phyloP scores from a whole-genome alignment of 1,140 invertebrate species.

The Cotesia chilonis region DNA sequence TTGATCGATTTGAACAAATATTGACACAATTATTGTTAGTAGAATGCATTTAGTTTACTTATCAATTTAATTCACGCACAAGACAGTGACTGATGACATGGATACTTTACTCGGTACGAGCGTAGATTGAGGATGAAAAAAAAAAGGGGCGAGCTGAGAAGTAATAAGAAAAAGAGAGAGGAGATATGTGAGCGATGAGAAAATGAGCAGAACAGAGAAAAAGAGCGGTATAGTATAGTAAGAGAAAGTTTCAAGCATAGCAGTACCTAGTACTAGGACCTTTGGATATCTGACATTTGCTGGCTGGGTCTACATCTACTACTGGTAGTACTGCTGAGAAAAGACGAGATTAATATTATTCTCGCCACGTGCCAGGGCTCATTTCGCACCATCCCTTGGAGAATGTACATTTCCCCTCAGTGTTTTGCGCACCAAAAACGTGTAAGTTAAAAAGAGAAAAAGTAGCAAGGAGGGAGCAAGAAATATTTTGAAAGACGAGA shows the following conservation, averaged over 20 bases:
- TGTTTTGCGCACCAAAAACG: not conserved
- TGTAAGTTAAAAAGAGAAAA: no score
- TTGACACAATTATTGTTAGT: not conserved
- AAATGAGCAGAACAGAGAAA: not conserved
- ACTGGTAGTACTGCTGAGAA: not conserved
- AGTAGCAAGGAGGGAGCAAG: not conserved
- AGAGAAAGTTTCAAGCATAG: not conserved
- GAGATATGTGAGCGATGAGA: not conserved
- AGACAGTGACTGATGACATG: conserved; percentile 30
- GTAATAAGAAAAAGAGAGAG: not conserved
- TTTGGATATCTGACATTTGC: conserved; percentile 29
- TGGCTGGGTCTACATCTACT: not conserved
- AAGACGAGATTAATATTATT: conserved; percentile 39
- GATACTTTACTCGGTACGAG: conserved; percentile 10
- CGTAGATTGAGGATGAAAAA: not conserved
- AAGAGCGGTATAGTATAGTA: not conserved
- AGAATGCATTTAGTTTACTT: conserved; percentile 28
- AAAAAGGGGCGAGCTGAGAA: not conserved
- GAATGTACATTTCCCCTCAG: conserved; percentile 33
- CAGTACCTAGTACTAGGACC: conserved; percentile 13
- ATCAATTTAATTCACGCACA: conserved; percentile 29
- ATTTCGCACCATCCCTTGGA: conserved; percentile 32
- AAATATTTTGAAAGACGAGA: conserved; percentile 18
- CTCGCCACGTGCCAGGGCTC: conserved; percentile 37
- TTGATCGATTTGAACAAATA: no score